Percentiles rank a stretch among this genome's conserved stretches.
These are phyloP conservation scores for Hypena proboscidalis DNA, from an alignment of 2,888 invertebrate species.

Conservation along the genomic window DNA sequence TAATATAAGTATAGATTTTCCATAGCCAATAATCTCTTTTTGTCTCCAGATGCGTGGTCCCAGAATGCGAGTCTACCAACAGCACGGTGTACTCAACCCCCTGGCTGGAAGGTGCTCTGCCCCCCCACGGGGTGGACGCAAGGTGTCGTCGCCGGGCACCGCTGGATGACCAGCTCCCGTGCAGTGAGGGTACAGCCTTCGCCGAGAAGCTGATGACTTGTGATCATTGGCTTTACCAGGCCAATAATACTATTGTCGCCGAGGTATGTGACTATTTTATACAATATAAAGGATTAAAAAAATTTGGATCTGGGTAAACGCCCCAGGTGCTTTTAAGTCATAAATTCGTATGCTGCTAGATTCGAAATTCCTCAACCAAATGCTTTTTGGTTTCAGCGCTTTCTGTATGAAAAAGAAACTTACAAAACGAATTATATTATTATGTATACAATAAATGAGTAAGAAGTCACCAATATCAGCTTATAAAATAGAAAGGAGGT, in stretches of 20 bases:
- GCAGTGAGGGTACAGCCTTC: constrained; percentile 57
- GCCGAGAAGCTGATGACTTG: constrained; percentile 55
- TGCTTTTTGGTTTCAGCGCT: too few species aligned
- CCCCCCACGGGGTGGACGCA: constrained; percentile 45
- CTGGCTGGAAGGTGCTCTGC: constrained; percentile 64
- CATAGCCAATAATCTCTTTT: background rate
- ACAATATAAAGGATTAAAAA: too few species aligned
- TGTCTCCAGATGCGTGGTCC: constrained; percentile 67
- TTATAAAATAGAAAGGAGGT: too few species aligned
- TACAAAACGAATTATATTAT: too few species aligned
- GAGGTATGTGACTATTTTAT: constrained; percentile 48
- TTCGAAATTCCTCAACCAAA: too few species aligned
- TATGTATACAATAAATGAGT: too few species aligned
- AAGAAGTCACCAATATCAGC: too few species aligned
- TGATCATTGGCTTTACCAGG: constrained; percentile 54
- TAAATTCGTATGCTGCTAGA: too few species aligned
- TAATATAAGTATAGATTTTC: background rate
- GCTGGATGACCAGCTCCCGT: constrained; percentile 44
- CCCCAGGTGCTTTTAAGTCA: too few species aligned
- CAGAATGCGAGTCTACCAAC: constrained; percentile 72
- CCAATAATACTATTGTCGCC: constrained; percentile 56
- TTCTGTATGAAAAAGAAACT: too few species aligned
- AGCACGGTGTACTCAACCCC: constrained; percentile 59
- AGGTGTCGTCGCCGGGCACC: constrained; percentile 58
- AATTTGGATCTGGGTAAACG: too few species aligned